Base-by-base conservation (phyloP, 2,888 invertebrate species). In the Nymphalis c-album region DNA sequence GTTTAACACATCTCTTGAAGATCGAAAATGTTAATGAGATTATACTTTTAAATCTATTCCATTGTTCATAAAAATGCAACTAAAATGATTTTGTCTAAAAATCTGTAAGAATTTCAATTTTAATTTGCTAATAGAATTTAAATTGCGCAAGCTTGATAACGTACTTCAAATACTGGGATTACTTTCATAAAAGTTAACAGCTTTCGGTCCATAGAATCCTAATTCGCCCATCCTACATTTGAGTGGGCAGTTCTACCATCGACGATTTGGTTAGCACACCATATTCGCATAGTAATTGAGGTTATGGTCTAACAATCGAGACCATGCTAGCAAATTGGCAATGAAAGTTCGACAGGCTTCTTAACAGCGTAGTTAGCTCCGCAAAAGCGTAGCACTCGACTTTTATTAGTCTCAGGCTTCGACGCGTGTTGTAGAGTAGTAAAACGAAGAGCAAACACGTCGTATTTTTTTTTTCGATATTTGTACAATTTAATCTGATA, bases 351-450 rank as follows among this genome's bases (percentile, higher is more conserved):
- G 73, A 73, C 72, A 72, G 70, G 69, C 71, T 74, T 67, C 72
- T 72, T 75, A 75, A 77, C 75, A 71, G 70, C 71, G 73, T 73
- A 74, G 71, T 78, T 78, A 73, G 73, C 74, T 75, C 75, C 71
- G 72, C 67, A 71, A 73, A 71, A 75, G 76, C 74, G 73, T 73
- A 72, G 71, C 69, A 72, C 72, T 76, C 71, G 61, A 68, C 71
- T 71, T 73, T 69, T 73, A 71, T 51, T 68, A 58, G 66, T 51
- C 50, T 55, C 61, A 58, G 31, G 53, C 35, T 26, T 55, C 57
- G 40, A 31, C 59, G 55, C 35, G 35, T 10, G 40, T 40, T 57
- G 13, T 18, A 57, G 57, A 57, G 57, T 57, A 57, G 10, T 57
- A 40, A 40, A 57, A 57, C 40, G 35, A 40, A 57, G 57, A 57